Conservation (phyloP, 2,113 vertebrate species). For the Thunnus thynnus region DNA sequence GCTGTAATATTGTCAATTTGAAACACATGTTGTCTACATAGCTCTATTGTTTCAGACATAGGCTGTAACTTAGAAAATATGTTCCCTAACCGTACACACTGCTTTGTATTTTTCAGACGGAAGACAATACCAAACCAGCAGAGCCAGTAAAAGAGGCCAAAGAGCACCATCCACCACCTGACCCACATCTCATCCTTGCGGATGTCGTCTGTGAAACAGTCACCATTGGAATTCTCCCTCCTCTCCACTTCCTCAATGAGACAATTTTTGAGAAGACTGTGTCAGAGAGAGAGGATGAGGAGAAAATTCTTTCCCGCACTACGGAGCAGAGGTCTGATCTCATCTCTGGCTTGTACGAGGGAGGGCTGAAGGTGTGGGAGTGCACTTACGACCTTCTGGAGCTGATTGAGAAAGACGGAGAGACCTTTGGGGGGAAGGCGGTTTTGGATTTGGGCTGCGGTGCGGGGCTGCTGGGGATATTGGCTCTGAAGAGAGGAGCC, state of each 20-base stretch:
- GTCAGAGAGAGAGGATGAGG: slow-evolving; percentile 78
- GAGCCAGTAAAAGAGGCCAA: slow-evolving; percentile 74
- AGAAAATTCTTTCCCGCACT: slow-evolving; percentile 86
- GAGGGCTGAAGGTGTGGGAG: slow-evolving; percentile 97
- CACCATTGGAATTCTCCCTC: slow-evolving; percentile 80
- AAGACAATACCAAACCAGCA: slow-evolving; percentile 19
- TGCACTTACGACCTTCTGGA: slow-evolving; percentile 94
- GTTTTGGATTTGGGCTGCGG: slow-evolving; percentile 96
- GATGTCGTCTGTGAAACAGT: slow-evolving; percentile 81
- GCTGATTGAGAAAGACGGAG: slow-evolving; percentile 84
- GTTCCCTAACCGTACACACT: slow-evolving; percentile 5
- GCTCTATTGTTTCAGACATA: neutral
- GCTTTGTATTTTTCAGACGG: slow-evolving; percentile 68
- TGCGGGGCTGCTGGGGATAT: slow-evolving; percentile 92
- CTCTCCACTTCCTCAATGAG: slow-evolving; percentile 84
- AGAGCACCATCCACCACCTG: slow-evolving; percentile 71
- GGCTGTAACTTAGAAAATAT: neutral
- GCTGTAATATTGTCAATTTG: neutral
- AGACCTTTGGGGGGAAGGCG: slow-evolving; percentile 85
- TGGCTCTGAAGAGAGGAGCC: slow-evolving; percentile 88
- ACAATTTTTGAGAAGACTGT: slow-evolving; percentile 83
- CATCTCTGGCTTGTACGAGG: slow-evolving; percentile 95
- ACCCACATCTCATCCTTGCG: slow-evolving; percentile 64
- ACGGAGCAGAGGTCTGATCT: slow-evolving; percentile 90
- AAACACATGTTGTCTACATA: neutral